A percentile compares a stretch with the other conserved stretches of the same genome.
Conservation (phyloP, 2,888 invertebrate genomes). For the Bombylius discolor region DNA sequence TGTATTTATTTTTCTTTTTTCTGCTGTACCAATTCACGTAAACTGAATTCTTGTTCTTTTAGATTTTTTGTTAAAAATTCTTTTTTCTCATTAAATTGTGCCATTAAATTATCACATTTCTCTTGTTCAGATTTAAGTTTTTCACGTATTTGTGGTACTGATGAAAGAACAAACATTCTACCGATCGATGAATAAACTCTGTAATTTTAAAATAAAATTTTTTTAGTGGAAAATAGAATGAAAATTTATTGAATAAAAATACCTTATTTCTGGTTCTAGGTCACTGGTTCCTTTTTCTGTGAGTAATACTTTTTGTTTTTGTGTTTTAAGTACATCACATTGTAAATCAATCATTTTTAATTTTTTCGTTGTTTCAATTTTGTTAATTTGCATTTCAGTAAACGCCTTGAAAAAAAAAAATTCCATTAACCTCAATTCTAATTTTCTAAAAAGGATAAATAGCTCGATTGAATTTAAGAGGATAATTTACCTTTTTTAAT, state of each 20-base stretch:
- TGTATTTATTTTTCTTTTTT: conserved; percentile 36
- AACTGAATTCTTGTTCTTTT: conserved; percentile 68
- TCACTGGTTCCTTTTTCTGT: conserved; percentile 44
- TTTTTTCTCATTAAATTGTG: conserved; percentile 57
- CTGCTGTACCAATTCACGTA: conserved; percentile 64
- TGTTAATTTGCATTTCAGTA: conserved; percentile 63
- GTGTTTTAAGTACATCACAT: conserved; percentile 56
- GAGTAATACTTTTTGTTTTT: conserved; percentile 55
- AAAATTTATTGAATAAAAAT: neutral
- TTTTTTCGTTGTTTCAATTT: conserved; percentile 64
- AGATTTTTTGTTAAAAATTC: conserved; percentile 58
- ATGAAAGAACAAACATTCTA: conserved; percentile 63
- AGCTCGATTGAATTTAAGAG: no score
- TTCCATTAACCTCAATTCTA: neutral
- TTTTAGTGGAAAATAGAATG: neutral
- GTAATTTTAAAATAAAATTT: conserved; percentile 1
- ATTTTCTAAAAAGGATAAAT: no score
- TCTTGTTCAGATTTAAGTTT: conserved; percentile 47
- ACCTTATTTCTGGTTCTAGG: conserved; percentile 32
- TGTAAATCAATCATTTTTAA: conserved; percentile 61
- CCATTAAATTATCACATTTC: conserved; percentile 52
- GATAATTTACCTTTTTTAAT: conserved; percentile 28
- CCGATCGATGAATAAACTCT: conserved; percentile 49
- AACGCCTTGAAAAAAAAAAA: conserved; percentile 45
- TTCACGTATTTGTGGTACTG: conserved; percentile 46